A percentile compares a stretch with the other conserved stretches of the same genome.
Evolutionary conservation across 2,888 invertebrate genomes (phyloP).

Genomic region (Oxystoma pomonae): DNA sequence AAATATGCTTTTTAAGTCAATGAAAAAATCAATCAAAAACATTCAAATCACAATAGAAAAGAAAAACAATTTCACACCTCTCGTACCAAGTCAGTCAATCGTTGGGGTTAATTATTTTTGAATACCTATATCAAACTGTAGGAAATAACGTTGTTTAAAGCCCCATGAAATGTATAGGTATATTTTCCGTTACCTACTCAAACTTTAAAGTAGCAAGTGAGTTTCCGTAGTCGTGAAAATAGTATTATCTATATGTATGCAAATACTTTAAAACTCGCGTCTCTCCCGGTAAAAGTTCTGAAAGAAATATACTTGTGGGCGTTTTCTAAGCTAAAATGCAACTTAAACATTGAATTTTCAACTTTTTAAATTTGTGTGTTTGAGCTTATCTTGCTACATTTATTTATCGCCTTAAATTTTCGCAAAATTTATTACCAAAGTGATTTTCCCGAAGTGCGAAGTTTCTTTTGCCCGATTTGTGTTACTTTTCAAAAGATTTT

Average conservation of each 20-base stretch:
- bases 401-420: neutral
- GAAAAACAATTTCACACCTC: too few species aligned
- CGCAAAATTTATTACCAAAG: neutral
- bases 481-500: too few species aligned
- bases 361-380: neutral
- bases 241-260: neutral
- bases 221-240: neutral
- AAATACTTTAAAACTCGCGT: neutral
- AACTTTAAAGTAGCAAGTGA: neutral
- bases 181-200: too few species aligned
- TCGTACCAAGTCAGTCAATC: too few species aligned
- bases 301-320: neutral
- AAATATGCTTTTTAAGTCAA: too few species aligned
- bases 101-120: too few species aligned
- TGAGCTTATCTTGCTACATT: neutral
- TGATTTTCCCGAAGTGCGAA: neutral
- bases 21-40: too few species aligned
- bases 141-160: too few species aligned
- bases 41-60: too few species aligned
- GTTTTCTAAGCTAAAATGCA: neutral
- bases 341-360: neutral
- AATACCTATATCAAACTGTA: too few species aligned
- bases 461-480: neutral
- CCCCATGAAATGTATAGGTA: too few species aligned
- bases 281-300: neutral